Conservation (phyloP, 2,888 invertebrate species). For the Pseudolycoriella hygida region DNA sequence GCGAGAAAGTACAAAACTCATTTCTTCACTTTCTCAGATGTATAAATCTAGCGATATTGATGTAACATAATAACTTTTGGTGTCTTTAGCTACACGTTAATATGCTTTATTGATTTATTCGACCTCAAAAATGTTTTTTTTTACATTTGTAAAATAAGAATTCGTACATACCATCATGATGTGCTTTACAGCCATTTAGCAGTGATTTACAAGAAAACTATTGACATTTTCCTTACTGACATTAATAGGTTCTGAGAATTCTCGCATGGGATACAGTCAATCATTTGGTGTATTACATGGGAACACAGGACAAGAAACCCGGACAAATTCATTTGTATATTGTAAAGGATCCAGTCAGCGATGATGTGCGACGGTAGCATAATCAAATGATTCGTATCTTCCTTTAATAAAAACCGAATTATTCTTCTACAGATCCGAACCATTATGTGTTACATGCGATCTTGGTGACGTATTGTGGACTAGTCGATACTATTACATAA, state of each 20-base stretch:
- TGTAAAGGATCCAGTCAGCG: constrained; percentile 55
- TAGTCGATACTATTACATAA: constrained; percentile 60
- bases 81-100: too few relatives aligned
- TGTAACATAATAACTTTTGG: too few relatives aligned
- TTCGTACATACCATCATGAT: too few relatives aligned
- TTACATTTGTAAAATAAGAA: too few relatives aligned
- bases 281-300: constrained; percentile 60
- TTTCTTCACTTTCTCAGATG: too few relatives aligned
- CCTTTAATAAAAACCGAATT: neutral
- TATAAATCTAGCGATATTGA: too few relatives aligned
- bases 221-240: neutral
- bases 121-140: too few relatives aligned
- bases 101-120: too few relatives aligned
- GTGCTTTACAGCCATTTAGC: too few relatives aligned
- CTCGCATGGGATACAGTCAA: constrained; percentile 71
- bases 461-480: constrained; percentile 56
- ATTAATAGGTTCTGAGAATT: constrained; percentile 37
- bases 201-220: too few relatives aligned
- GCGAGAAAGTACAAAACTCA: too few relatives aligned
- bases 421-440: constrained; percentile 34
- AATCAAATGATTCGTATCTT: too few relatives aligned
- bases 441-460: constrained; percentile 77
- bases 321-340: constrained; percentile 80
- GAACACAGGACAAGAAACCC: constrained; percentile 65
- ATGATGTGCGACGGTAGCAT: constrained; percentile 40